Percentiles rank a stretch among this genome's conserved stretches.
phyloP scores from a whole-genome alignment of 1,140 invertebrate genomes.

The Neelides sp. region DNA sequence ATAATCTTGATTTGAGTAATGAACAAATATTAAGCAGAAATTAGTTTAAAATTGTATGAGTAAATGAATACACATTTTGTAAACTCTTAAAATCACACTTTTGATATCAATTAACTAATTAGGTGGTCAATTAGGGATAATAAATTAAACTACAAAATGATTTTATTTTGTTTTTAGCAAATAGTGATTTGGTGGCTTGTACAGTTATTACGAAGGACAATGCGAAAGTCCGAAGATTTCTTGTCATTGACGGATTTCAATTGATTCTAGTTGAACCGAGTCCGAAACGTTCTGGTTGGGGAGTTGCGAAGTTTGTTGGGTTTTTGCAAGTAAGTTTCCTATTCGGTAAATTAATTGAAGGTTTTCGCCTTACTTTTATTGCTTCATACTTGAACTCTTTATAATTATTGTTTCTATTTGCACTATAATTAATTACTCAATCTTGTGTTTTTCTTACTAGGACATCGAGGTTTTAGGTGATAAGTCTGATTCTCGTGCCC shows the following conservation, averaged over 20 bases:
- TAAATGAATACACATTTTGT: background rate
- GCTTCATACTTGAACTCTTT: constrained; percentile 34
- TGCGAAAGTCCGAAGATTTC: constrained; percentile 73
- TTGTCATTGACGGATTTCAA: constrained; percentile 89
- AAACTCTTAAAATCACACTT: background rate
- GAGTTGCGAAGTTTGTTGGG: constrained; percentile 85
- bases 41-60: constrained; percentile 32
- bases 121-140: background rate
- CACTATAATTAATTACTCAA: background rate
- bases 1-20: constrained; percentile 87
- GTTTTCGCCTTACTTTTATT: constrained; percentile 21
- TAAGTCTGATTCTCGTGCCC: constrained; percentile 88
- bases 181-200: constrained; percentile 92
- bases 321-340: constrained; percentile 56
- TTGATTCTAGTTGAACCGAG: constrained; percentile 95
- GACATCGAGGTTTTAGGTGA: constrained; percentile 67
- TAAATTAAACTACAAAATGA: background rate
- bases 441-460: constrained; percentile 32
- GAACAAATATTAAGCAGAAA: too few species aligned
- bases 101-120: constrained; percentile 6
- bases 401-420: background rate
- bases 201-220: constrained; percentile 82
- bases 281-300: constrained; percentile 82
- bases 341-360: background rate
- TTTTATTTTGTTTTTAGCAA: constrained; percentile 52